phyloP scores from a whole-genome alignment of 2,888 invertebrate species.

The Conomelus anceps region DNA sequence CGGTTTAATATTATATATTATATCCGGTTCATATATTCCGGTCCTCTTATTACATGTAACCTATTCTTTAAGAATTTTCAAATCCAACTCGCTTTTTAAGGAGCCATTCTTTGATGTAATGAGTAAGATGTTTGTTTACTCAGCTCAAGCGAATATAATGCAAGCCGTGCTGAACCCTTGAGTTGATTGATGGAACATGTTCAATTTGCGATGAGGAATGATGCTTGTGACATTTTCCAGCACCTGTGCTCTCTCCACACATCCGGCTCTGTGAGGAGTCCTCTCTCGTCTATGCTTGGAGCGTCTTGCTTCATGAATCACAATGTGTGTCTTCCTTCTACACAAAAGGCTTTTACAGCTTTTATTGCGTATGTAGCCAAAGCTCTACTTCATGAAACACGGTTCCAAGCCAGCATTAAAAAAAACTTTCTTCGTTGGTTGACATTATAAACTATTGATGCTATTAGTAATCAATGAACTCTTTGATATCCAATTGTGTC shows the following conservation, averaged over 20 bases:
- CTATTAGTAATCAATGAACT: too few species aligned
- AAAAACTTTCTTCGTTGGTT: too few species aligned
- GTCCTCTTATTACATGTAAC: neutral
- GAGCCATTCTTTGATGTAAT: neutral
- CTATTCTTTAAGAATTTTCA: neutral
- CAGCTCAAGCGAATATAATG: neutral
- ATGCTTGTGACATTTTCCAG: neutral
- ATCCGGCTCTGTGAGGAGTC: neutral
- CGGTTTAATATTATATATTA: too few species aligned
- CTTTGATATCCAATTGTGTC: too few species aligned
- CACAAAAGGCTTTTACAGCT: neutral
- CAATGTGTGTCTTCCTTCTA: neutral
- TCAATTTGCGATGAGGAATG: neutral
- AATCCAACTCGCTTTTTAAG: neutral
- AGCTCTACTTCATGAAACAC: neutral
- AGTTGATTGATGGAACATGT: neutral
- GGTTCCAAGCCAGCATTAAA: too few species aligned
- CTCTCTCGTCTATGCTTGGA: neutral
- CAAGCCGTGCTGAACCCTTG: neutral
- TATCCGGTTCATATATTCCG: too few species aligned
- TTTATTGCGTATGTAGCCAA: neutral
- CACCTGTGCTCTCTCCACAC: neutral
- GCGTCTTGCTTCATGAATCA: neutral
- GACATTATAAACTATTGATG: too few species aligned
- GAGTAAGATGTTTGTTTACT: neutral